A percentile compares a stretch with the other conserved stretches of the same genome.
phyloP scores from a whole-genome alignment of 2,113 vertebrate genomes.

The Anoplopoma fimbria region DNA sequence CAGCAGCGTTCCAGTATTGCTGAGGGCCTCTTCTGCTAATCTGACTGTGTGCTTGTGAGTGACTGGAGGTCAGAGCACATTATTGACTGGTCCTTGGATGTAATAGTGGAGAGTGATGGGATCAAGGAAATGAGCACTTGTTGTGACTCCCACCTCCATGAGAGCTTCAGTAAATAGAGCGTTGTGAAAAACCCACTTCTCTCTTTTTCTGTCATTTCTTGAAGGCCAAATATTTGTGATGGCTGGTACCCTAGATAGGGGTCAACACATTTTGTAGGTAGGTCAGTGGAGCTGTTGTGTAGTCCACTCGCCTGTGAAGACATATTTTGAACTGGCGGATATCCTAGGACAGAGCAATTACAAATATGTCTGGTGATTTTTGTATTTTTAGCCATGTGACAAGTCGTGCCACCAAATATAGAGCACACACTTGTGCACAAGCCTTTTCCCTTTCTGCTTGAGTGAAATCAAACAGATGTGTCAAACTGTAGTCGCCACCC shows the following conservation, averaged over 20 bases:
- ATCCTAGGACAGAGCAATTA: constrained; percentile 26
- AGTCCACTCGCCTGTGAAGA: constrained; percentile 22
- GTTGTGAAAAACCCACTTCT: constrained; percentile 30
- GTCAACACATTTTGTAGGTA: constrained; percentile 42
- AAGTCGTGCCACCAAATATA: constrained; percentile 1
- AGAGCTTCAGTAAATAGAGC: constrained; percentile 37
- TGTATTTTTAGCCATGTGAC: constrained; percentile 30
- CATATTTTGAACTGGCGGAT: constrained; percentile 18
- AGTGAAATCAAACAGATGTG: background rate
- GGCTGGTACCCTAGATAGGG: constrained; percentile 23
- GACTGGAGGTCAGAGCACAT: constrained; percentile 28
- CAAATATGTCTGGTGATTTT: constrained; percentile 26
- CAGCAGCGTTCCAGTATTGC: background rate
- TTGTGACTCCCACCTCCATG: background rate
- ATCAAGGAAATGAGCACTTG: constrained; percentile 33
- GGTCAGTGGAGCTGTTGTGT: constrained; percentile 42
- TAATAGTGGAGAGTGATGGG: constrained; percentile 22
- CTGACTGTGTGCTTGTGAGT: constrained; percentile 19
- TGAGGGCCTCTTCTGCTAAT: constrained; percentile 11
- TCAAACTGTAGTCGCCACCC: background rate
- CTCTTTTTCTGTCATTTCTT: constrained; percentile 43
- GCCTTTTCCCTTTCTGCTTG: background rate
- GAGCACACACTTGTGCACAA: constrained; percentile 1
- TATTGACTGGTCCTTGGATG: constrained; percentile 29
- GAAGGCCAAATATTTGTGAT: constrained; percentile 55